A percentile compares a stretch with the other conserved stretches of the same genome.
Evolutionary conservation across 2,888 invertebrate genomes (phyloP).

Genomic region (Strigamia maritima): DNA sequence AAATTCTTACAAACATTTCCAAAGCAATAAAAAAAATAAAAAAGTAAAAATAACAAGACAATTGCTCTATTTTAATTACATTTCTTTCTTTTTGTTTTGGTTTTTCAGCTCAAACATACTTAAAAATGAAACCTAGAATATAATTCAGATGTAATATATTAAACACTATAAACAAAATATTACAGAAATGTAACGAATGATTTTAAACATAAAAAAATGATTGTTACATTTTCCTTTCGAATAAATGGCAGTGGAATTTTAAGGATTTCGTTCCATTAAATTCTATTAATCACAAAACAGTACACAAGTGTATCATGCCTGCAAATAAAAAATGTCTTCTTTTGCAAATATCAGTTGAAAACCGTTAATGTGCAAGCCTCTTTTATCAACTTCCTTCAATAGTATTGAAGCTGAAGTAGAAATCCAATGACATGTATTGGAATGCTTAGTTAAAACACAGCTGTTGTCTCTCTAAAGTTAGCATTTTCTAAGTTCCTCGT

Average conservation of each 20-base stretch:
- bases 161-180: background rate
- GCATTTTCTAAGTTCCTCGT: constrained; percentile 4
- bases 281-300: background rate
- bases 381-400: background rate
- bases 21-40: too few species aligned
- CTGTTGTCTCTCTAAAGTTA: background rate
- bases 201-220: background rate
- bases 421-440: background rate
- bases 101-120: background rate
- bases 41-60: too few species aligned
- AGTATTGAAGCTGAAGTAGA: background rate
- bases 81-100: background rate
- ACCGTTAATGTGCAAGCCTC: background rate
- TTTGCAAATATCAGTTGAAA: background rate
- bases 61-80: too few species aligned
- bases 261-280: background rate
- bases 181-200: background rate
- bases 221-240: background rate
- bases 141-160: background rate
- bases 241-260: background rate
- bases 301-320: background rate
- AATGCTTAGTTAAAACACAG: background rate
- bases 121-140: background rate
- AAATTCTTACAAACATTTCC: too few species aligned
- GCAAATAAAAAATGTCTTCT: background rate